These are phyloP conservation scores for Lipophrys pholis DNA, from an alignment of 2,113 vertebrate genomes.

Conservation along the genomic window DNA sequence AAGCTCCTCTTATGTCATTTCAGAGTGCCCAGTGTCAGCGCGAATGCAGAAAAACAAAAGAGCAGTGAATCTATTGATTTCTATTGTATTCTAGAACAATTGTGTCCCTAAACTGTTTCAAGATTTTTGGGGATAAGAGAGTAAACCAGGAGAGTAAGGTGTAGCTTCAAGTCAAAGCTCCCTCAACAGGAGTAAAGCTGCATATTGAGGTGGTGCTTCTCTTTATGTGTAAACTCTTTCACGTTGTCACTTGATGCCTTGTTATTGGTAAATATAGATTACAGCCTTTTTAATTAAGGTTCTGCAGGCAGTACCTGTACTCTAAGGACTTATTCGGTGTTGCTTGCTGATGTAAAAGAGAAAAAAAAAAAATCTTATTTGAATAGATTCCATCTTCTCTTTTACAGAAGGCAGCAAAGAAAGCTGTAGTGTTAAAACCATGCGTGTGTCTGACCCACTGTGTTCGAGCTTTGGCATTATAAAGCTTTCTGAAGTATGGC, in stretches of 20 bases:
- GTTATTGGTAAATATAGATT: neutral
- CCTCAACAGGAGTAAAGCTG: neutral
- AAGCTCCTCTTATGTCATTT: no score
- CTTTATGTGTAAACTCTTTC: no score
- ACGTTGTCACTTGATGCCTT: neutral
- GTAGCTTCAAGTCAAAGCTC: no score
- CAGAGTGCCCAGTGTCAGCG: no score
- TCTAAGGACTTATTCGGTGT: neutral
- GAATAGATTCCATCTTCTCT: neutral
- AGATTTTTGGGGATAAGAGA: no score
- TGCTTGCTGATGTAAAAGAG: neutral
- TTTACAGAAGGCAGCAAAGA: neutral
- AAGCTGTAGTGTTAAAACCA: constrained; percentile 3
- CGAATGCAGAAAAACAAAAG: no score
- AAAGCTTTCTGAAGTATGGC: constrained; percentile 37
- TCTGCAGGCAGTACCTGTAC: neutral
- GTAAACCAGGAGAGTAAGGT: no score
- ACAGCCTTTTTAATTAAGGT: neutral
- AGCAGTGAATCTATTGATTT: no score
- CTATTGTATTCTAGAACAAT: no score
- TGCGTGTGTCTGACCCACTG: constrained; percentile 20
- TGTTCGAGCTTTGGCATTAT: constrained; percentile 14
- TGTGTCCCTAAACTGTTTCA: no score
- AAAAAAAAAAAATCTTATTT: neutral
- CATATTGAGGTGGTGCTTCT: neutral